Evolutionary conservation across 2,113 vertebrate genomes (phyloP), one percentile per base, ranked within the genome.

Genomic region (Atherinomorus stipes): DNA sequence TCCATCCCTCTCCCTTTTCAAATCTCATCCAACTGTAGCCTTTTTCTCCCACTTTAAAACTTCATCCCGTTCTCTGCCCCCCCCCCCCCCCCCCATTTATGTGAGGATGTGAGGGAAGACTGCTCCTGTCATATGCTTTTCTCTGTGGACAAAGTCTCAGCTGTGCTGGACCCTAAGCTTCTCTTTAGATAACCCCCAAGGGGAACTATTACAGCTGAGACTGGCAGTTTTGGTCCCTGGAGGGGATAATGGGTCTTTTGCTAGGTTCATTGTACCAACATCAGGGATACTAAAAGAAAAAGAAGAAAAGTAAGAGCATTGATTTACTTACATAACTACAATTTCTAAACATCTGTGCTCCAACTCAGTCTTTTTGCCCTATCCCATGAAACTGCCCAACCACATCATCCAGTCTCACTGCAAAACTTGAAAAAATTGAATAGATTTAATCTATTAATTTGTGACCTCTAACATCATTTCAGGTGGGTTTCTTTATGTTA

Each of bases 101-200:
- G 65, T 66, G 45, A 18, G n/a, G n/a, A n/a, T n/a, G n/a, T n/a
- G 63, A 76, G 62, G 44, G 58, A 22, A 80, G 49, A 23, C 64
- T 42, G 63, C 47, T 74, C 53, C 31, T 22, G 25, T 73, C n/a
- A 50, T 34, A 57, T 25, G 13, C 26, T 71, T 72, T 53, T 70
- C 82, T 88, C 85, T 49, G 44, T 63, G 76, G 84, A 75, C 66
- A 71, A 67, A 47, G 73, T 74, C 84, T 71, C 86, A 84, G 77
- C 84, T 90, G 86, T 78, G 53, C 47, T 3, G 1, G 28, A 34
- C 44, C 75, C 78, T 49, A 22, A n/a, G 52, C 58, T 53, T 37
- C 31, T 50, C 64, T 53, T 66, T 47, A 45, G 19, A 28, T 62
- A 38, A 72, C 37, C 62, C 75, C 58, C 61, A 52, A 49, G 76